phyloP scores from a whole-genome alignment of 2,888 invertebrate species.

The Nomada lathburiana region DNA sequence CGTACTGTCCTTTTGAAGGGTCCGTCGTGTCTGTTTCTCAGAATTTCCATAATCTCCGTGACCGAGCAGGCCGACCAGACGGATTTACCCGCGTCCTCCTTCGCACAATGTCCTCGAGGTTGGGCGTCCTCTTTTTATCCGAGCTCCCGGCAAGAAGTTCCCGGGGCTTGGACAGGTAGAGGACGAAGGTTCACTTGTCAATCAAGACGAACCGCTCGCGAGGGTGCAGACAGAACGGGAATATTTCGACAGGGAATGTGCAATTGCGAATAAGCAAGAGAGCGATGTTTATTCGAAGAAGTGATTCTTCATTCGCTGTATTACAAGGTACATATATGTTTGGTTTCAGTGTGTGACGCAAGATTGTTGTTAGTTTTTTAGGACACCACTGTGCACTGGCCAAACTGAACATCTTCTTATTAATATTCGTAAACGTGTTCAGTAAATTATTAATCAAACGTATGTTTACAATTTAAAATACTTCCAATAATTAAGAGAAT shows the following conservation, averaged over 20 bases:
- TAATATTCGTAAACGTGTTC: too few species aligned
- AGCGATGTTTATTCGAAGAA: too few species aligned
- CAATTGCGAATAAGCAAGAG: neutral
- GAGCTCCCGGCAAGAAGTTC: neutral
- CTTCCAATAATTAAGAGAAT: too few species aligned
- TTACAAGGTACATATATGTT: too few species aligned
- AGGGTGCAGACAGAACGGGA: neutral
- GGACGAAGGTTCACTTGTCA: conserved; percentile 13
- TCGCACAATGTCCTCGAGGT: conserved; percentile 49
- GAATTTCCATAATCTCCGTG: conserved; percentile 78
- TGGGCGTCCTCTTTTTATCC: conserved; percentile 20
- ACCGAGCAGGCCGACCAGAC: conserved; percentile 50
- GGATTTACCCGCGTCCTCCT: conserved; percentile 61
- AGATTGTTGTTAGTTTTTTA: too few species aligned
- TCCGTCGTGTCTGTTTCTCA: conserved; percentile 63
- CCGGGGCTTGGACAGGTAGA: neutral
- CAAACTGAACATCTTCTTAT: too few species aligned
- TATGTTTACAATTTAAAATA: too few species aligned
- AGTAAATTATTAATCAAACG: too few species aligned
- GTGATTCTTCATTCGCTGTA: too few species aligned
- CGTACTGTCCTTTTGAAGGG: conserved; percentile 55
- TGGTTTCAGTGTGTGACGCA: too few species aligned
- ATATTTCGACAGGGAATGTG: too few species aligned
- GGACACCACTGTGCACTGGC: too few species aligned
- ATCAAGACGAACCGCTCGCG: neutral